Conservation (phyloP, 2,888 invertebrate species). For the Protophormia terraenovae region DNA sequence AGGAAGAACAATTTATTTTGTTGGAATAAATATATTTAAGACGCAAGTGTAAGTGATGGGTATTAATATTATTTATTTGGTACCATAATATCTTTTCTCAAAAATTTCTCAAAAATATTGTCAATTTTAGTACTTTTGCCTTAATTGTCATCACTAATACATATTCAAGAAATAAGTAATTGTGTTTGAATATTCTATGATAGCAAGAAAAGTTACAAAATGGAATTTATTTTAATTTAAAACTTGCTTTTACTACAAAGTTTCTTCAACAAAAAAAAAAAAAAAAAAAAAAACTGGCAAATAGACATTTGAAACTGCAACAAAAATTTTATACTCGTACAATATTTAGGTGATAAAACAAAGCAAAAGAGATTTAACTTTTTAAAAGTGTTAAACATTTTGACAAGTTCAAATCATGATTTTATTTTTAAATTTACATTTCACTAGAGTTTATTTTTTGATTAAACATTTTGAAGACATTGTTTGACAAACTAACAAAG, state of each 20-base stretch:
- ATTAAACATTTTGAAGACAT: not conserved
- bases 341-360: not conserved
- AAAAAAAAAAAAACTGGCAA: not conserved
- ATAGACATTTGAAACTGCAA: not conserved
- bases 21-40: too few relatives aligned
- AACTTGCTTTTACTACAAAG: not conserved
- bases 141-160: too few relatives aligned
- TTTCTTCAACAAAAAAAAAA: not conserved
- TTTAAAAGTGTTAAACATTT: not conserved
- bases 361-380: not conserved
- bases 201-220: not conserved
- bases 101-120: too few relatives aligned
- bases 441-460: not conserved
- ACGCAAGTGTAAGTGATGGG: too few relatives aligned
- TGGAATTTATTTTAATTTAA: not conserved
- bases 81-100: too few relatives aligned
- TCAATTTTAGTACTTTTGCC: too few relatives aligned
- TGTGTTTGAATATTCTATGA: not conserved
- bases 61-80: too few relatives aligned
- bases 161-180: too few relatives aligned
- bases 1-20: not conserved
- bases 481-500: not conserved
- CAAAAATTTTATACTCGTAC: not conserved
- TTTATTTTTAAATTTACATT: conserved; percentile 6
- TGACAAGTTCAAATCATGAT: conserved; percentile 11